phyloP scores from a whole-genome alignment of 2,888 invertebrate species.

The Pteria penguin region DNA sequence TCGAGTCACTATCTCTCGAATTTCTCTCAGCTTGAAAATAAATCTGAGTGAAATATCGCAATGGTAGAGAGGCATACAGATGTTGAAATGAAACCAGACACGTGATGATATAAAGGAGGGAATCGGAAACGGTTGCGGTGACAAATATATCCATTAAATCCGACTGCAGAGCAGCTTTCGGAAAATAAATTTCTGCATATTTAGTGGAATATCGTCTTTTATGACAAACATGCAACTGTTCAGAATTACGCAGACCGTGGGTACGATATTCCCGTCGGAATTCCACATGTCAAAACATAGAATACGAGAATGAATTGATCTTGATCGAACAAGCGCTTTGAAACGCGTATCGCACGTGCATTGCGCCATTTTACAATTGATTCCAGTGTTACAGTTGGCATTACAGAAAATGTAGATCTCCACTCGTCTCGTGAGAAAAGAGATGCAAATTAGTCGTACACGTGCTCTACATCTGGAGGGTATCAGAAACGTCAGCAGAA shows the following conservation, averaged over 20 bases:
- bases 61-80: background rate
- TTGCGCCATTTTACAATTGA: constrained; percentile 4
- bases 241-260: background rate
- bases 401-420: background rate
- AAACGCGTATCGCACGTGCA: constrained; percentile 23
- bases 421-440: constrained; percentile 14
- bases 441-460: constrained; percentile 20
- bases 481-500: constrained; percentile 22
- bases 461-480: constrained; percentile 45
- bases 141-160: background rate
- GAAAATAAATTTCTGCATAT: background rate
- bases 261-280: constrained; percentile 32
- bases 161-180: background rate
- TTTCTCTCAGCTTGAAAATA: too few species aligned
- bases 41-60: too few species aligned
- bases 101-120: background rate
- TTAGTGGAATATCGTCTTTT: background rate
- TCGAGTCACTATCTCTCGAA: too few species aligned
- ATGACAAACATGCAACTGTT: background rate
- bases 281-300: constrained; percentile 24
- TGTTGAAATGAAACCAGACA: background rate
- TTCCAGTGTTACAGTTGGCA: constrained; percentile 1
- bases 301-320: constrained; percentile 11
- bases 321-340: background rate
- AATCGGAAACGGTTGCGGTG: background rate